Conservation (phyloP, 1,140 invertebrate species). For the Pogonognathellus flavescens region DNA sequence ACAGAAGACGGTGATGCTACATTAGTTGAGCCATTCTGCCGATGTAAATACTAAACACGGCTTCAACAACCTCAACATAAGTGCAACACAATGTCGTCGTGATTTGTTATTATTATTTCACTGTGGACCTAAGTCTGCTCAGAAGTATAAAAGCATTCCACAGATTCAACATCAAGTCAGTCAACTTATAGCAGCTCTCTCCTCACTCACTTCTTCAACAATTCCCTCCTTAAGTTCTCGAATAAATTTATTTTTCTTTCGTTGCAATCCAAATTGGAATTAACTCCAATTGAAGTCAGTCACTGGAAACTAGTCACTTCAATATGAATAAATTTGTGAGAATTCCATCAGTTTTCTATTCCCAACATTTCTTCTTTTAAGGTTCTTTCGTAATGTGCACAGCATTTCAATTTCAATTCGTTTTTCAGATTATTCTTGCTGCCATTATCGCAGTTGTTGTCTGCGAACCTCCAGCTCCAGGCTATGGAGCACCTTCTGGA, state of each 20-base stretch:
- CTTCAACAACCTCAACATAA: constrained; percentile 13
- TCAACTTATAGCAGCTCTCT: constrained; percentile 33
- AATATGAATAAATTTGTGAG: constrained; percentile 33
- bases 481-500: constrained; percentile 17
- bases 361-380: background rate
- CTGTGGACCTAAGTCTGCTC: background rate
- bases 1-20: background rate
- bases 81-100: background rate
- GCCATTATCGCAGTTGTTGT: constrained; percentile 32
- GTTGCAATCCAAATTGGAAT: background rate
- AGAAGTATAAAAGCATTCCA: constrained; percentile 34
- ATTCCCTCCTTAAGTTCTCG: background rate
- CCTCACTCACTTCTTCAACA: background rate
- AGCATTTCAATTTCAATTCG: background rate
- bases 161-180: constrained; percentile 27
- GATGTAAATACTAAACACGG: constrained; percentile 29
- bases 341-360: background rate
- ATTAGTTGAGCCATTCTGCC: background rate
- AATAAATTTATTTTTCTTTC: background rate
- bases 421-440: constrained; percentile 40
- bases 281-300: background rate
- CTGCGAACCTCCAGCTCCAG: constrained; percentile 30
- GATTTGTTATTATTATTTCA: constrained; percentile 13
- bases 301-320: background rate
- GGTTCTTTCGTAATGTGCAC: too few species aligned